Conservation (phyloP, 2,888 invertebrate genomes). For the Napeogenes inachia region DNA sequence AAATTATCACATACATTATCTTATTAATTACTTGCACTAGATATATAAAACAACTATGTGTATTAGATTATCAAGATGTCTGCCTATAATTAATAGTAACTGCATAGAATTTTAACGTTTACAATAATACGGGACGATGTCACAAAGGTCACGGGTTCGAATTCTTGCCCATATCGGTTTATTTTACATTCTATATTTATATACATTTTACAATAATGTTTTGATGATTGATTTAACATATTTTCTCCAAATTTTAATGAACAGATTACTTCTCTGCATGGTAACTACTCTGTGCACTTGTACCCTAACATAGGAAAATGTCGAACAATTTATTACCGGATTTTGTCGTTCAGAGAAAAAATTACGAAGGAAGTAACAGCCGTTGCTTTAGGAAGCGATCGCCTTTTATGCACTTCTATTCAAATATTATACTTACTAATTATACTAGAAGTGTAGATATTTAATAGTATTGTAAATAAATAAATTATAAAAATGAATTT, state of each 20-base stretch:
- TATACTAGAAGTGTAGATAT: neutral
- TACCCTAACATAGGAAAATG: conserved; percentile 19
- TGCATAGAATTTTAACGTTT: too few species aligned
- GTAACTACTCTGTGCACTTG: conserved; percentile 8
- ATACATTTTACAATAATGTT: neutral
- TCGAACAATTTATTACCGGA: conserved; percentile 21
- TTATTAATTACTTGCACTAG: too few species aligned
- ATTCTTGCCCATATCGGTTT: too few species aligned
- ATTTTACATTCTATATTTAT: too few species aligned
- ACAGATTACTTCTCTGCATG: conserved; percentile 6
- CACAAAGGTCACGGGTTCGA: too few species aligned
- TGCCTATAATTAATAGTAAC: too few species aligned
- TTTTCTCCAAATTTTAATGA: neutral
- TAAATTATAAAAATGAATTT: too few species aligned
- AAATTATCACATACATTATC: too few species aligned
- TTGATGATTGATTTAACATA: neutral
- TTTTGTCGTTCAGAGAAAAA: conserved; percentile 17
- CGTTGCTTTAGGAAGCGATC: neutral
- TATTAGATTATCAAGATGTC: too few species aligned
- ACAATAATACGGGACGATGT: too few species aligned
- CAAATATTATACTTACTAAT: neutral
- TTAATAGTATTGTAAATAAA: too few species aligned
- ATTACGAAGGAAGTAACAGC: conserved; percentile 8
- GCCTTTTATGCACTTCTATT: neutral
- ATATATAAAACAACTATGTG: too few species aligned